Base-by-base conservation (phyloP, 1,140 invertebrate genomes). In the Zeugodacus cucurbitae region DNA sequence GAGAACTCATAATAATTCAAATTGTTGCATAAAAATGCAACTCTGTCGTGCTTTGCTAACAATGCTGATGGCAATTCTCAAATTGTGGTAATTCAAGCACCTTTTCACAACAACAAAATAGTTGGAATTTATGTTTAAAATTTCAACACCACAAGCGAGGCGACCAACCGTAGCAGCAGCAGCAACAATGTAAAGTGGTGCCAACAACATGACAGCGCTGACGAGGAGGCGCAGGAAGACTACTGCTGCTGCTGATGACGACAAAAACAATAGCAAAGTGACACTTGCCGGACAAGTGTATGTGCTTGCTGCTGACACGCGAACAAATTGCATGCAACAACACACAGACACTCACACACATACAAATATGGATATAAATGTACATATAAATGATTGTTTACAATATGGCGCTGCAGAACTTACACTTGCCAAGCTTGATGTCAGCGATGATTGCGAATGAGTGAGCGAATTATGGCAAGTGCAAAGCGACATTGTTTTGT, bases 381-480 rank as follows among this genome's bases (percentile, higher is more conserved):
- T 67, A 67, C 0, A 34, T 34, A 8, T 41, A 11, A 22, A 78
- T 44, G 37, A 74, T 34, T 82, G 37, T n/a, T 74, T 44, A n/a
- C 37, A 74, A 7, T 41, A n/a, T 41, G 41, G 74, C 37, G 74
- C n/a, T 26, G 26, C n/a, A 48, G 34, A 48, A 48, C 74, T 82
- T 82, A 4, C 34, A 14, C 41, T 82, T 11, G 74, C 22, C 4
- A 44, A 17, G 74, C 74, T 26, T 44, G 37, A 17, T 82, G 74
- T 26, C 41, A 5, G 20, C 26, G 41, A 82, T 29, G 41, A 82
- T n/a, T 54, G 74, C n/a, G 74, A 44, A 48, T 82, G 74, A 82
- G 74, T 82, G 44, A 82, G 74, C 74, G 74, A 82, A 82, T 82
- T 82, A 82, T 82, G 44, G 74, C 14, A 74, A 82, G 10, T 26